These are phyloP conservation scores for Celastrina argiolus DNA, from an alignment of 2,888 invertebrate genomes.

Conservation along the genomic window DNA sequence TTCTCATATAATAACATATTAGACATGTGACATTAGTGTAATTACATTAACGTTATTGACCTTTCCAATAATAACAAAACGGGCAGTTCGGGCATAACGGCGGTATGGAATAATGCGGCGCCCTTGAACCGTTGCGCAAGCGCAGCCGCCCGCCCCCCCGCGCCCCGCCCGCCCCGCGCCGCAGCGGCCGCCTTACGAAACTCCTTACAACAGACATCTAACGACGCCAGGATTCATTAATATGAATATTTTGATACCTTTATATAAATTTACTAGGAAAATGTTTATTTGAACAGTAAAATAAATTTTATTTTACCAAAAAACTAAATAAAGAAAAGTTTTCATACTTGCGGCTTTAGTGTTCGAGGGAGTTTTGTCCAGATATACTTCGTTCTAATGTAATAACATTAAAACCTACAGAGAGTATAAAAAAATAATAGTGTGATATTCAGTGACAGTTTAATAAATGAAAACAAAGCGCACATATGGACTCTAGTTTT, in stretches of 20 bases:
- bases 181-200: slow-evolving; percentile 23
- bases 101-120: slow-evolving; percentile 35
- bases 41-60: slow-evolving; percentile 14
- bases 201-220: slow-evolving; percentile 11
- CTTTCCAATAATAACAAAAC: not conserved
- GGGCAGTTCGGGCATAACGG: slow-evolving; percentile 24
- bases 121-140: slow-evolving; percentile 68
- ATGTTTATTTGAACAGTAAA: no score
- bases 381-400: no score
- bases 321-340: no score
- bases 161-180: slow-evolving; percentile 41
- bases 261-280: no score
- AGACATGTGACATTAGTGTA: slow-evolving; percentile 1
- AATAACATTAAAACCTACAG: no score
- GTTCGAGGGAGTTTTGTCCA: no score
- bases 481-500: no score
- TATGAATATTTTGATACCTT: not conserved
- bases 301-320: no score
- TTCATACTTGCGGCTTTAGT: no score
- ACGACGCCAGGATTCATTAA: slow-evolving; percentile 1
- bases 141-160: slow-evolving; percentile 42
- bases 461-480: no score
- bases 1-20: not conserved
- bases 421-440: not conserved
- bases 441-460: no score